phyloP scores from a whole-genome alignment of 2,888 invertebrate genomes.

The Coelogynopora nodosa region DNA sequence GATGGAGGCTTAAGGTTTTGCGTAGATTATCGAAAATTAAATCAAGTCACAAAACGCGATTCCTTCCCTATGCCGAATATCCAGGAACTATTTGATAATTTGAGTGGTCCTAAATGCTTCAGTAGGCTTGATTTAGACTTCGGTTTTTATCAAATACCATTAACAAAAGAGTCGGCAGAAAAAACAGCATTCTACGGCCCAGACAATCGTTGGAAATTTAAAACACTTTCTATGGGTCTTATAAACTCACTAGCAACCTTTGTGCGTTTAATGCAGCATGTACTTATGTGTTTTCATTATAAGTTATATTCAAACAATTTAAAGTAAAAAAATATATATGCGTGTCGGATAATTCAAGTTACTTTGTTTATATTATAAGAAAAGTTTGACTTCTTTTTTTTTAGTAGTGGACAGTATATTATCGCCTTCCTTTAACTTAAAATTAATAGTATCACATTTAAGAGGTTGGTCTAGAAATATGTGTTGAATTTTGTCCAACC shows the following conservation, averaged over 20 bases:
- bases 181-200: conserved; percentile 49
- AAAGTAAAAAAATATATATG: too few species aligned
- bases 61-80: conserved; percentile 45
- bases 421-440: too few species aligned
- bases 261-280: conserved; percentile 48
- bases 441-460: too few species aligned
- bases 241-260: conserved; percentile 49
- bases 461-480: too few species aligned
- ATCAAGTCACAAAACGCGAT: conserved; percentile 44
- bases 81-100: conserved; percentile 47
- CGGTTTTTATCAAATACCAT: conserved; percentile 46
- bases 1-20: conserved; percentile 47
- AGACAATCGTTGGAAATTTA: conserved; percentile 48
- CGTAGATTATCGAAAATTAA: conserved; percentile 46
- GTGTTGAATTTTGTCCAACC: too few species aligned
- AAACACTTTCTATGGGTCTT: conserved; percentile 49
- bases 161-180: conserved; percentile 29
- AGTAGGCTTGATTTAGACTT: conserved; percentile 45
- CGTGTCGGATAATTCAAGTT: too few species aligned
- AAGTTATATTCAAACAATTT: too few species aligned
- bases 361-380: too few species aligned
- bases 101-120: conserved; percentile 43
- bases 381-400: too few species aligned
- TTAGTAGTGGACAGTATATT: too few species aligned
- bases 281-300: too few species aligned